These are phyloP conservation scores for Odocoileus virginianus DNA, from an alignment of 2,113 vertebrate genomes.

Conservation along the genomic window DNA sequence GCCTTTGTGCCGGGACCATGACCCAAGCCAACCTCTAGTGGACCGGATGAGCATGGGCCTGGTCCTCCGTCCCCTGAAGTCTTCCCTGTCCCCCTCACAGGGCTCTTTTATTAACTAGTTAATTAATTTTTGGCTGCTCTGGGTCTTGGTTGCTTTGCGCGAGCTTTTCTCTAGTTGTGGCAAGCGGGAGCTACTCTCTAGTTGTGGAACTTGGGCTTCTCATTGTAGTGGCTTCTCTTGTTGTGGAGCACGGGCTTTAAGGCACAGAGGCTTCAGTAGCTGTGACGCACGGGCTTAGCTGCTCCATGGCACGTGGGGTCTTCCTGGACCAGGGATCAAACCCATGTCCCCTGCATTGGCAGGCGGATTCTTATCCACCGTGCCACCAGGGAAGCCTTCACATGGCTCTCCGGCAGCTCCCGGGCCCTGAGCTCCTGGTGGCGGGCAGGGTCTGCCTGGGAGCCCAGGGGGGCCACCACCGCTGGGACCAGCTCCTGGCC, in stretches of 20 bases:
- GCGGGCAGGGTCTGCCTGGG: slow-evolving; percentile 66
- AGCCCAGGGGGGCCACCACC: slow-evolving; percentile 48
- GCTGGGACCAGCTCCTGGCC: neutral
- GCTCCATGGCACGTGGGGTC: neutral
- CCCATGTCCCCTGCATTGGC: neutral
- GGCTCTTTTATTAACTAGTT: neutral
- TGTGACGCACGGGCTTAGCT: neutral
- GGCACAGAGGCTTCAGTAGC: neutral
- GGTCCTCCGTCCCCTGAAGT: neutral
- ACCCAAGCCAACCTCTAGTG: neutral
- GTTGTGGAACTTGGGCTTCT: neutral
- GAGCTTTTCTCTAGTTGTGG: too few relatives aligned
- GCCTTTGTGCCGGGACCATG: neutral
- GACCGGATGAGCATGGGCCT: neutral
- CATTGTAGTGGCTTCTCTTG: neutral
- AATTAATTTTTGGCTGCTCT: neutral
- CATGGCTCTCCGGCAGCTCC: slow-evolving; percentile 30
- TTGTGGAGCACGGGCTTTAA: neutral
- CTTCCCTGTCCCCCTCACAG: neutral
- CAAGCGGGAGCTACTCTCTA: neutral
- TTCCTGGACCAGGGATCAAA: neutral
- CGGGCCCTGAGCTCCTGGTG: slow-evolving; percentile 15
- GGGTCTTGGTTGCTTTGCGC: fast-evolving
- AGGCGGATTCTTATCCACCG: fast-evolving
- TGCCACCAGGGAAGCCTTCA: neutral